phyloP scores from a whole-genome alignment of 2,113 vertebrate genomes.

The Plectropomus leopardus region DNA sequence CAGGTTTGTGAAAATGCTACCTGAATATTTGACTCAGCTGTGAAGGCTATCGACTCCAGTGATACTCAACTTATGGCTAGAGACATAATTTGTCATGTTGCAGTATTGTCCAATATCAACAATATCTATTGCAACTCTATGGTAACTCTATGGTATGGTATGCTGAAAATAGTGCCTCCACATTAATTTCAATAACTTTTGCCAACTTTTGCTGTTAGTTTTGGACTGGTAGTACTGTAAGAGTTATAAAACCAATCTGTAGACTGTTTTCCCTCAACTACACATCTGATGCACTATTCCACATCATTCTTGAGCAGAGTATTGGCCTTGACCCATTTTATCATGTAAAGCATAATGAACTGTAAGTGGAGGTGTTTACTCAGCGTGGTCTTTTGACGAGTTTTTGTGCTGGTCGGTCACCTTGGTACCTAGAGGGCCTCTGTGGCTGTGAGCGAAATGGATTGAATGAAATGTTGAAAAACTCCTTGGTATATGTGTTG shows the following conservation, averaged over 20 bases:
- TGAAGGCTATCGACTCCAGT: too few relatives aligned
- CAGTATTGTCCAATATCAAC: too few relatives aligned
- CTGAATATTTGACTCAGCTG: background rate
- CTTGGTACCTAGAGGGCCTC: background rate
- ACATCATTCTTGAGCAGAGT: background rate
- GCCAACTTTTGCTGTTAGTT: background rate
- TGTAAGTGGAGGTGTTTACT: background rate
- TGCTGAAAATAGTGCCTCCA: too few relatives aligned
- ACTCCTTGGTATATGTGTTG: background rate
- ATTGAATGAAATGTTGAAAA: slow-evolving; percentile 22
- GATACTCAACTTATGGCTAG: too few relatives aligned
- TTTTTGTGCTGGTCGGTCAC: background rate
- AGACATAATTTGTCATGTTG: too few relatives aligned
- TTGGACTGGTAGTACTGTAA: background rate
- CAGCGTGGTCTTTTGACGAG: background rate
- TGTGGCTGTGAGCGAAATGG: background rate
- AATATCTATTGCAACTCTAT: too few relatives aligned
- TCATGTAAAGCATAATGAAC: background rate
- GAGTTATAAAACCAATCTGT: too few relatives aligned
- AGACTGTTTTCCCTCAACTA: background rate
- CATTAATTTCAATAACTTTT: too few relatives aligned
- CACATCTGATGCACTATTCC: background rate
- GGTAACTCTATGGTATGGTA: too few relatives aligned
- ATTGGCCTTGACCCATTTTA: background rate
- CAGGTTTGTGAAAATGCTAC: background rate